Evolutionary conservation across 2,797 vertebrate species (phyloP), one percentile per base, ranked within the genome.

Genomic region (Bovichtus variegatus): DNA sequence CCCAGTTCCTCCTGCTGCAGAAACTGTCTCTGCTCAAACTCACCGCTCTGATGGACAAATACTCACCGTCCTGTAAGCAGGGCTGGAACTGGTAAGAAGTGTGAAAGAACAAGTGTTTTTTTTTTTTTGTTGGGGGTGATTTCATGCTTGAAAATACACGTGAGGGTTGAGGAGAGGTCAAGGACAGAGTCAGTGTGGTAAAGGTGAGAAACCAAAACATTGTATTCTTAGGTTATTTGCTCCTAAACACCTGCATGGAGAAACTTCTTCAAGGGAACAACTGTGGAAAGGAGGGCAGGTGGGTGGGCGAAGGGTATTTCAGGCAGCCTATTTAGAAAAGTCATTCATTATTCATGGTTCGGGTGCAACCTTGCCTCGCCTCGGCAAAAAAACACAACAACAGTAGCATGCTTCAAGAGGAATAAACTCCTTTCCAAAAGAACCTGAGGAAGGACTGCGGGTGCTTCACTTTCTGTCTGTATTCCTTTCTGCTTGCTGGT

Each of bases 31-130:
- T 97, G 85, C 83, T 97, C 76, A 96, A 94, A 59, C 93, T 98
- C 89, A 97, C 96, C 0, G 91, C 96, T 60, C 88, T 98, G 61
- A 97, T 97, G 97, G 97, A 98, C 92, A 97, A 95, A 87, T 91
- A 96, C 76, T 97, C 96, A 1, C 96, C 96, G 0, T 94, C 94
- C 92, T 96, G 96, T 87, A 97, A 95, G 84, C 96, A 97, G 88
- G 96, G 97, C 74, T 97, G 97, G 96, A 97, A 95, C 91, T 97
- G 97, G 97, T 97, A 93, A 96, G 96, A 21, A 58, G 49, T 5
- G 27, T 15, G 23, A 55, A 41, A 27, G 54, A 46, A 5, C 16
- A 0, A 9, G 10, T 51, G 21, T 18, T 29, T 1, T 9, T 18
- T 47, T 31, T 5, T 15, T n/a, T n/a, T n/a, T n/a, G 49, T 40